Evolutionary conservation across 2,888 invertebrate genomes (phyloP).

Genomic region (Drosophila subsilvestris): DNA sequence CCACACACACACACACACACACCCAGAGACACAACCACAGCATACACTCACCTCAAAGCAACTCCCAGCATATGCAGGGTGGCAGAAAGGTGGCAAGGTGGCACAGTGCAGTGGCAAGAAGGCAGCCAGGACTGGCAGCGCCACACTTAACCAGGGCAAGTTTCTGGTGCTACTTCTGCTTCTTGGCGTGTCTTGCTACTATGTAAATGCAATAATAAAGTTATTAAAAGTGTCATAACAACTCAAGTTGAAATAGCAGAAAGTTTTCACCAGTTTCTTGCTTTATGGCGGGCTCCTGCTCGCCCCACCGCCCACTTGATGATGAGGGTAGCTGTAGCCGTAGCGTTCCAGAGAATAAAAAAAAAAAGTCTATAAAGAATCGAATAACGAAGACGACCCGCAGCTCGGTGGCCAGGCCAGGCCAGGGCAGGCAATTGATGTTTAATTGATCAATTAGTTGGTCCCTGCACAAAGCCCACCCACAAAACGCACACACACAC

Average conservation of each 20-base stretch:
- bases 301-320: slow-evolving; percentile 4
- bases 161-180: slow-evolving; percentile 47
- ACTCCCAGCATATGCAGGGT: slow-evolving; percentile 65
- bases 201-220: slow-evolving; percentile 83
- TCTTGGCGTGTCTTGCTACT: slow-evolving; percentile 63
- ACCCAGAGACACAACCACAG: not conserved
- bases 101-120: slow-evolving; percentile 15
- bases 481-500: slow-evolving; percentile 15
- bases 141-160: slow-evolving; percentile 60
- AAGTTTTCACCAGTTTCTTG: slow-evolving; percentile 65
- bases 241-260: slow-evolving; percentile 78
- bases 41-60: slow-evolving; percentile 31
- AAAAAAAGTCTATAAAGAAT: slow-evolving; percentile 12
- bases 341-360: not conserved
- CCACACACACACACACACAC: slow-evolving; percentile 8
- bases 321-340: slow-evolving; percentile 40
- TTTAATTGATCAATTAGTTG: slow-evolving; percentile 78
- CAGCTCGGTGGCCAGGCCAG: slow-evolving; percentile 55
- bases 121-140: slow-evolving; percentile 30
- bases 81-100: not conserved
- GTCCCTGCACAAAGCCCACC: slow-evolving; percentile 56
- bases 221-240: slow-evolving; percentile 84
- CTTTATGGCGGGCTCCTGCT: slow-evolving; percentile 47
- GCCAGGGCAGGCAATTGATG: slow-evolving; percentile 71
- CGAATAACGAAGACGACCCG: slow-evolving; percentile 51